Conservation (phyloP, 2,113 vertebrate genomes). For the Miniopterus natalensis region DNA sequence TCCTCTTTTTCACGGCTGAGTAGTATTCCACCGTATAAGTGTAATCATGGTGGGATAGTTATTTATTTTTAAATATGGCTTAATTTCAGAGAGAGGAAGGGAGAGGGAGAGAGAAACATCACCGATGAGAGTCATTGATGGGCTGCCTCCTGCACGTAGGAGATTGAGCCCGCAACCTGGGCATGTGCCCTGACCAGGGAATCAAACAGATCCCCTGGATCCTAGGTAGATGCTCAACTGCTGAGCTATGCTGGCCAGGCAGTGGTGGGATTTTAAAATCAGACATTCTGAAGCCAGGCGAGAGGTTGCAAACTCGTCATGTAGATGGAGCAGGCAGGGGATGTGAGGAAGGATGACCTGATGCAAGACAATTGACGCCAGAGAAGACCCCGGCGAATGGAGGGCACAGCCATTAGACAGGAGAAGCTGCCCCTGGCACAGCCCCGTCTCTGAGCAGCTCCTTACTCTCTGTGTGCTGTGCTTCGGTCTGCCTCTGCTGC, state of each 20-base stretch:
- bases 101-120: too few species aligned
- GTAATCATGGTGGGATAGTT: background rate
- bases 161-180: too few species aligned
- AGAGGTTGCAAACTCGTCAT: background rate
- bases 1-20: too few species aligned
- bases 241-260: too few species aligned
- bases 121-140: too few species aligned
- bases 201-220: too few species aligned
- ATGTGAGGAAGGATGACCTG: background rate
- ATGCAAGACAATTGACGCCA: accelerated
- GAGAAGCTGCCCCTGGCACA: background rate
- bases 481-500: background rate
- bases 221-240: too few species aligned
- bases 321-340: background rate
- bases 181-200: too few species aligned
- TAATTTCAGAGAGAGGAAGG: too few species aligned
- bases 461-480: background rate
- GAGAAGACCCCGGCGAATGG: background rate
- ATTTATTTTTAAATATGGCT: too few species aligned
- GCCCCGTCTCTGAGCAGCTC: background rate
- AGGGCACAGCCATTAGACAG: background rate
- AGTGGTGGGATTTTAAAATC: background rate
- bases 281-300: background rate
- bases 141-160: too few species aligned
- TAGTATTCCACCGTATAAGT: too few species aligned